A percentile compares a stretch with the other conserved stretches of the same genome.
Conservation (phyloP, 2,797 vertebrate species). For the Bradypodion pumilum region DNA sequence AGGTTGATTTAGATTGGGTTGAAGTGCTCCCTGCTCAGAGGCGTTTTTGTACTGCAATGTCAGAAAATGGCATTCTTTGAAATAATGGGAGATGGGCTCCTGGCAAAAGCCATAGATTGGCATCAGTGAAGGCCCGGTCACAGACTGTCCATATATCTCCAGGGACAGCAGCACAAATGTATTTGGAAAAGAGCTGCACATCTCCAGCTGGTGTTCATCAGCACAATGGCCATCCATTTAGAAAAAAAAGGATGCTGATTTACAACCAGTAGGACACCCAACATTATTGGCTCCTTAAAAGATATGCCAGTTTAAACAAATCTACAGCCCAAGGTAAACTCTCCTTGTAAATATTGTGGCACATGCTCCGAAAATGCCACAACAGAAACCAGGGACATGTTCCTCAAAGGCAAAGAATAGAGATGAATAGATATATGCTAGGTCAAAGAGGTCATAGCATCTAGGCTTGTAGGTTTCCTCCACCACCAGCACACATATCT, state of each 20-base stretch:
- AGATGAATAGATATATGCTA: background rate
- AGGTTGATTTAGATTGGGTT: constrained; percentile 14
- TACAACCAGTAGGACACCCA: background rate
- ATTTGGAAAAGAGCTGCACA: constrained; percentile 11
- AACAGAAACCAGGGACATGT: background rate
- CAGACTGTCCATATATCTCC: background rate
- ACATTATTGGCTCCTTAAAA: background rate
- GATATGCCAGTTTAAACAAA: background rate
- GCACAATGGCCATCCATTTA: constrained; percentile 8
- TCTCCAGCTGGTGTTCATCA: constrained; percentile 14
- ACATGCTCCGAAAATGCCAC: background rate
- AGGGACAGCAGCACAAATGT: constrained; percentile 6
- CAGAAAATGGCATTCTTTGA: constrained; percentile 2
- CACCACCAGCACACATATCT: no score
- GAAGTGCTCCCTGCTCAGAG: constrained; percentile 10
- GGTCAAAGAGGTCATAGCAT: background rate
- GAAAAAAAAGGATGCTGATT: constrained; percentile 5
- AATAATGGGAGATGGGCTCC: background rate
- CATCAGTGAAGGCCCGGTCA: constrained; percentile 1
- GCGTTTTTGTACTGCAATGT: constrained; percentile 16
- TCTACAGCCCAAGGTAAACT: background rate
- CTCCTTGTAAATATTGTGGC: no score
- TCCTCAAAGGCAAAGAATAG: background rate
- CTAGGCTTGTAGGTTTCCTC: background rate
- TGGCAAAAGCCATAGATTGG: background rate